A percentile compares a stretch with the other conserved stretches of the same genome.
These are phyloP conservation scores for Pseudotriccus pelzelni DNA, from an alignment of 2,797 vertebrate genomes.

Conservation along the genomic window DNA sequence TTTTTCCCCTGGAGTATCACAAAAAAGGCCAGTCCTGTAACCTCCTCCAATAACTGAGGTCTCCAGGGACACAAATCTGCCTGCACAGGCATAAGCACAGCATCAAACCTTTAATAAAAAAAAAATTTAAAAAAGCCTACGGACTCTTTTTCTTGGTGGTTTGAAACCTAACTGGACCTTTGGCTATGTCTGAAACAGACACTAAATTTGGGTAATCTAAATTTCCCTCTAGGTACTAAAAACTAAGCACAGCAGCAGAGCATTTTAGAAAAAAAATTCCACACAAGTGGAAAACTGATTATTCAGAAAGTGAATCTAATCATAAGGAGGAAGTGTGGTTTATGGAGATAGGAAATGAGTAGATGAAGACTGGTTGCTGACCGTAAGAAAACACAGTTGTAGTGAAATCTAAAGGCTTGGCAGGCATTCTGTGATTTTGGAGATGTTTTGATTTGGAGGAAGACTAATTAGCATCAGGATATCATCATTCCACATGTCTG, in stretches of 20 bases:
- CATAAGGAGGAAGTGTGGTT: neutral
- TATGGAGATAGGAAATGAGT: neutral
- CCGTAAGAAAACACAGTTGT: neutral
- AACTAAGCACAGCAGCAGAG: neutral
- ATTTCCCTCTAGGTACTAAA: neutral
- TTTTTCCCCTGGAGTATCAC: slow-evolving; percentile 24
- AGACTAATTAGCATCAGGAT: neutral
- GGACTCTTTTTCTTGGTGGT: neutral
- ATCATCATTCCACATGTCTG: neutral
- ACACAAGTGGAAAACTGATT: neutral
- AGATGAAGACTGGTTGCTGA: neutral
- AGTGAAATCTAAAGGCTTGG: neutral
- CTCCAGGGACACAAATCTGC: neutral
- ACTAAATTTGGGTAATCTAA: neutral
- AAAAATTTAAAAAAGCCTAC: neutral
- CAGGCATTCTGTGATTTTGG: neutral
- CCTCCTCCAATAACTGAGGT: neutral
- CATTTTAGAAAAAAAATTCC: neutral
- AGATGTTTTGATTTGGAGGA: neutral
- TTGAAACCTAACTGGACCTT: neutral
- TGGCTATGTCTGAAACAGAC: neutral
- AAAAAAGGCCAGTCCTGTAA: slow-evolving; percentile 26
- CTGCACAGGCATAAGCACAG: neutral
- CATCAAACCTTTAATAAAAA: neutral
- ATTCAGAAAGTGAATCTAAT: neutral